Conservation (phyloP, 2,113 vertebrate species). For the Sterna hirundo region DNA sequence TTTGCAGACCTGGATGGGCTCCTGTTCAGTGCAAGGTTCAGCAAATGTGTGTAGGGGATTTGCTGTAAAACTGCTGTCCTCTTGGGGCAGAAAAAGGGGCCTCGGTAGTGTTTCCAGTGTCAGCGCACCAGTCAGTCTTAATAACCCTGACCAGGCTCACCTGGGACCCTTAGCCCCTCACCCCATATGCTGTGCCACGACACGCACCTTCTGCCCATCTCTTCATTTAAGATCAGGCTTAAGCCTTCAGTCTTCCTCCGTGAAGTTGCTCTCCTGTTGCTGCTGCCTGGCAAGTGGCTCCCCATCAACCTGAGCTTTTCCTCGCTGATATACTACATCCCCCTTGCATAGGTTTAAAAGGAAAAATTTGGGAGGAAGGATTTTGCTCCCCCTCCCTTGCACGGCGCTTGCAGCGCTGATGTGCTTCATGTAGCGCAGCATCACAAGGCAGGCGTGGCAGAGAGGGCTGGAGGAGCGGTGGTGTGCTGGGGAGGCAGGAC, state of each 20-base stretch:
- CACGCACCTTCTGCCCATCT: fast-evolving
- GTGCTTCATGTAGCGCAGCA: fast-evolving
- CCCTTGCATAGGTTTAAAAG: neutral
- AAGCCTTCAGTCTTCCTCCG: neutral
- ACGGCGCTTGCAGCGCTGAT: neutral
- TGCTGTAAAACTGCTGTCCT: neutral
- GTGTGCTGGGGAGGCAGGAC: neutral
- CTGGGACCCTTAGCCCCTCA: neutral
- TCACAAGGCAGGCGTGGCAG: neutral
- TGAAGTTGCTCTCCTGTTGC: neutral
- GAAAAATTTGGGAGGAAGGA: neutral
- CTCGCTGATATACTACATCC: neutral
- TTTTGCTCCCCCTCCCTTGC: neutral
- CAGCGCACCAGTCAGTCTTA: neutral
- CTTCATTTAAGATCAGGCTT: neutral
- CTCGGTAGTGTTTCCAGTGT: neutral
- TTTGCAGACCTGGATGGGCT: neutral
- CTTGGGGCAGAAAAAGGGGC: neutral
- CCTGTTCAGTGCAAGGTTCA: neutral
- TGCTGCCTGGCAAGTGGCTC: neutral
- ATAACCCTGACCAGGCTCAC: neutral
- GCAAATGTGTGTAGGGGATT: neutral
- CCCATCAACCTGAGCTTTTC: neutral
- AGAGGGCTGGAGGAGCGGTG: neutral
- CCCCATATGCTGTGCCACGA: neutral